Conservation (phyloP, 2,888 invertebrate genomes). For the Zonitis immaculata region DNA sequence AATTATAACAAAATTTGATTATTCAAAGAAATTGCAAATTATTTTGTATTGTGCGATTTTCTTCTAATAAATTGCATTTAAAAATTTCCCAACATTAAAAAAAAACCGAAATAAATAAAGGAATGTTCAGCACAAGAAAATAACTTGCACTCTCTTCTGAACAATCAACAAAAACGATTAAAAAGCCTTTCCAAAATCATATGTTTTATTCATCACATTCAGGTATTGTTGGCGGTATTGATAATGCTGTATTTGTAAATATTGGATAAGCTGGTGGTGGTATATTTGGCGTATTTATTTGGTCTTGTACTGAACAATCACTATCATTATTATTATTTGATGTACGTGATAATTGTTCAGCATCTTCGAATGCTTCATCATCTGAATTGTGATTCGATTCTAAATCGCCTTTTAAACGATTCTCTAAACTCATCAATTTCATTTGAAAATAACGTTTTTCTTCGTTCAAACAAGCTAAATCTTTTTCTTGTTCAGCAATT, state of each 20-base stretch:
- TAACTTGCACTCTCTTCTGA: neutral
- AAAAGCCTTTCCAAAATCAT: no score
- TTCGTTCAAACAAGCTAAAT: constrained; percentile 54
- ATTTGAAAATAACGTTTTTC: constrained; percentile 57
- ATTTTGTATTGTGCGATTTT: neutral
- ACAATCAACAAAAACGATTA: no score
- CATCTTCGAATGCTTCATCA: constrained; percentile 39
- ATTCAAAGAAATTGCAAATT: neutral
- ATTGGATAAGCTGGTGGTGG: constrained; percentile 16
- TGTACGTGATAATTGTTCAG: constrained; percentile 17
- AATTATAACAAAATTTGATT: neutral
- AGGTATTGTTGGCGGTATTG: constrained; percentile 45
- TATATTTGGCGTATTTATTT: constrained; percentile 9
- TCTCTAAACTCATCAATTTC: constrained; percentile 45
- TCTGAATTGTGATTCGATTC: constrained; percentile 20
- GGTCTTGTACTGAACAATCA: constrained; percentile 6
- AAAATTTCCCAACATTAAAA: no score
- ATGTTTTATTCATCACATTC: constrained; percentile 43
- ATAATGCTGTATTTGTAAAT: constrained; percentile 24
- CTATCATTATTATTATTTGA: no score
- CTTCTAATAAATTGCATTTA: no score
- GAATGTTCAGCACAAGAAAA: neutral
- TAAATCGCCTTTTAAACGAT: constrained; percentile 27
- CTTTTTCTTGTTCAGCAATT: constrained; percentile 57
- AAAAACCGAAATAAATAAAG: no score